phyloP scores from a whole-genome alignment of 2,797 vertebrate genomes.

The Allobates femoralis region DNA sequence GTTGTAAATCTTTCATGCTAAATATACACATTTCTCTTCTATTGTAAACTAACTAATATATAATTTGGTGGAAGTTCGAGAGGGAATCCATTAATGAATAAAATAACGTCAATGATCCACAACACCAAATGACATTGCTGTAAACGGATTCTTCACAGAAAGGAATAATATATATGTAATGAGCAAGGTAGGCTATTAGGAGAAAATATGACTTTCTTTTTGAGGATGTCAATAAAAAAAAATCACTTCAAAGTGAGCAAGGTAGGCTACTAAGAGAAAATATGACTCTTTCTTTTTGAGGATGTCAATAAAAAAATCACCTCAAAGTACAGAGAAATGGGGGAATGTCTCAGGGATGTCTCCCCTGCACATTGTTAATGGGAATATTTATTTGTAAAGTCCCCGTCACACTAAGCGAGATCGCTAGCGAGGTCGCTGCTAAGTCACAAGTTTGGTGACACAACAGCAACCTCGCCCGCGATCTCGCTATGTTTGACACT shows the following conservation, averaged over 20 bases:
- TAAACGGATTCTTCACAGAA: neutral
- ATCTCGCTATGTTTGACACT: too few species aligned
- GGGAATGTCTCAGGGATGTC: too few species aligned
- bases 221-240: neutral
- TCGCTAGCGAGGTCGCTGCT: too few species aligned
- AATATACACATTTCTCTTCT: neutral
- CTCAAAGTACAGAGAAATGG: neutral
- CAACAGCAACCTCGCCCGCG: too few species aligned
- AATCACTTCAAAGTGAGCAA: neutral
- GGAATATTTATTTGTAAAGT: neutral
- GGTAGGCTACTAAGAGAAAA: too few species aligned
- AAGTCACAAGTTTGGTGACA: too few species aligned
- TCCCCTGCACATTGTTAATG: neutral
- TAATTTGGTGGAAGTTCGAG: too few species aligned
- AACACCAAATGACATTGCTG: neutral
- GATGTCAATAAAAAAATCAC: neutral
- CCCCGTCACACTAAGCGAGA: too few species aligned
- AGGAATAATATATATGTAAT: neutral
- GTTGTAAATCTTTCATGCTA: neutral
- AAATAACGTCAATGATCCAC: neutral
- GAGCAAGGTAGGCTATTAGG: too few species aligned
- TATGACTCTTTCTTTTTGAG: neutral
- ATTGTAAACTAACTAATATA: neutral
- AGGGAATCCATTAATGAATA: neutral
- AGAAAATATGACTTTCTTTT: neutral